Percentiles rank a stretch among this genome's conserved stretches.
Evolutionary conservation across 2,888 invertebrate genomes (phyloP).

Genomic region (Eupithecia centaureata): DNA sequence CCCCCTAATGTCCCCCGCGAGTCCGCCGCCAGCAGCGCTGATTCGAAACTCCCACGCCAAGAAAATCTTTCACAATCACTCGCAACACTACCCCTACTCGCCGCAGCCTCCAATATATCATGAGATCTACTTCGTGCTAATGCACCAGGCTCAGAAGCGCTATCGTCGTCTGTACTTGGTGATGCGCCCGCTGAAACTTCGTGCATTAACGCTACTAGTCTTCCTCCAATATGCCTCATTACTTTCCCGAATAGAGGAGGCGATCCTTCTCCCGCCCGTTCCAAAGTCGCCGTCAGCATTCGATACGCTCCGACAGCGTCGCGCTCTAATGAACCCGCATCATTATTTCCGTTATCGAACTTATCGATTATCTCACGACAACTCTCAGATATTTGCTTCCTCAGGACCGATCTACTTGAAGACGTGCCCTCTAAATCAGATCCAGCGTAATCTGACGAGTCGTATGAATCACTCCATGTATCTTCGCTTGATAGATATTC

Average conservation of each 20-base stretch:
- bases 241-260: conserved; percentile 95
- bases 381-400: conserved; percentile 94
- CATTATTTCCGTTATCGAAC: conserved; percentile 89
- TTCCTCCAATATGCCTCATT: conserved; percentile 95
- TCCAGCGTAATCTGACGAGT: conserved; percentile 95
- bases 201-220: conserved; percentile 95
- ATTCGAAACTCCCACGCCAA: conserved; percentile 96
- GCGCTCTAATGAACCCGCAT: conserved; percentile 83
- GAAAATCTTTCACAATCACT: conserved; percentile 95
- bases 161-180: conserved; percentile 89
- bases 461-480: conserved; percentile 97
- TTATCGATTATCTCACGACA: conserved; percentile 94
- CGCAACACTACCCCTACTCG: conserved; percentile 86
- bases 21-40: conserved; percentile 94
- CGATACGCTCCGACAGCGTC: conserved; percentile 95
- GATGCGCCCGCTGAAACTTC: conserved; percentile 93
- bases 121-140: conserved; percentile 92
- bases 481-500: conserved; percentile 96
- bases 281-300: conserved; percentile 92
- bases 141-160: conserved; percentile 87
- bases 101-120: conserved; percentile 88
- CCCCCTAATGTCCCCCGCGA: conserved; percentile 91
- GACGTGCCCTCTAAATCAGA: conserved; percentile 91
- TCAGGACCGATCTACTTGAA: conserved; percentile 87
- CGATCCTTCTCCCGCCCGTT: conserved; percentile 88